Evolutionary conservation across 2,888 invertebrate species (phyloP).

Genomic region (Acanthosoma haemorrhoidale): DNA sequence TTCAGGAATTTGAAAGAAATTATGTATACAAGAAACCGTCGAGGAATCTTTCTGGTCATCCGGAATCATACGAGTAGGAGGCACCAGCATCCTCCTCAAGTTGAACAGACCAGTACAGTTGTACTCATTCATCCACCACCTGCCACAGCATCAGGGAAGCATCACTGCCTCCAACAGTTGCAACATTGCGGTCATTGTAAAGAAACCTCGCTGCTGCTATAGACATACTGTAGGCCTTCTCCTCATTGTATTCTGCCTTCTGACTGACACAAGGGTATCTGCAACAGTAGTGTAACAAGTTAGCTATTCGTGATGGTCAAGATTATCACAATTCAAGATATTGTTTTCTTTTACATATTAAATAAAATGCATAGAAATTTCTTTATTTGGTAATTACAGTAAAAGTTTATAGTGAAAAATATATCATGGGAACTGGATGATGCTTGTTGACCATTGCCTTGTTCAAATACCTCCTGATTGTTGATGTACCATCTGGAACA

Average conservation of each 20-base stretch:
- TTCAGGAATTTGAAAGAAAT: neutral
- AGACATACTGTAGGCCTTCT: conserved; percentile 79
- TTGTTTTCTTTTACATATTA: too few species aligned
- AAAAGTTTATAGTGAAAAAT: too few species aligned
- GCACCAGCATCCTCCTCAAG: conserved; percentile 40
- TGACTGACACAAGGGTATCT: conserved; percentile 81
- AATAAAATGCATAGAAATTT: too few species aligned
- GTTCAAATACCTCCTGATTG: too few species aligned
- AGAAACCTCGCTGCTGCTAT: conserved; percentile 75
- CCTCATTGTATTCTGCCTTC: conserved; percentile 81
- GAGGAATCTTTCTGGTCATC: conserved; percentile 17
- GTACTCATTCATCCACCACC: conserved; percentile 65
- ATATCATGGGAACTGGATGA: too few species aligned
- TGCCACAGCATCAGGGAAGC: conserved; percentile 90
- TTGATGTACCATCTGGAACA: too few species aligned
- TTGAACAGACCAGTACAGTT: conserved; percentile 17
- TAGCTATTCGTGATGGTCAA: too few species aligned
- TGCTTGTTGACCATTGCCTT: too few species aligned
- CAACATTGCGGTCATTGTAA: conserved; percentile 77
- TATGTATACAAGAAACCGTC: neutral
- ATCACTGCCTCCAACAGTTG: conserved; percentile 81
- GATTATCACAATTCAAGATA: too few species aligned
- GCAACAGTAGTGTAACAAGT: conserved; percentile 40
- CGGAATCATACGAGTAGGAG: conserved; percentile 6
- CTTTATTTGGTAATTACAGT: too few species aligned